A percentile compares a stretch with the other conserved stretches of the same genome.
Evolutionary conservation across 2,888 invertebrate genomes (phyloP).

Genomic region (Macrostomum cliftonense): DNA sequence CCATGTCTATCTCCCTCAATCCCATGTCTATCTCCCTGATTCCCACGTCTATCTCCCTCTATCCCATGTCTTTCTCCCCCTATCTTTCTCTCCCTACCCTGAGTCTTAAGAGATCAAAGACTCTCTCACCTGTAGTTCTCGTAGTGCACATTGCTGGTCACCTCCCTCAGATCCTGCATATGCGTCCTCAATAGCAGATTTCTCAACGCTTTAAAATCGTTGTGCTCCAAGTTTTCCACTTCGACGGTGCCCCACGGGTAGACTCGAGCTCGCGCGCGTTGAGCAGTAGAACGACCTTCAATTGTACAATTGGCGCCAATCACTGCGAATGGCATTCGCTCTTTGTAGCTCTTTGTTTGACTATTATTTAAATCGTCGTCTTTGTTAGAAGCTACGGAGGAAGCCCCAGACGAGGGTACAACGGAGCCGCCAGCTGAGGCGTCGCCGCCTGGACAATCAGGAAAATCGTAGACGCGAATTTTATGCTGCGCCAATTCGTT

Average conservation of each 20-base stretch:
- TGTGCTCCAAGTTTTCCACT: slow-evolving; percentile 94
- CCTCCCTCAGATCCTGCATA: slow-evolving; percentile 70
- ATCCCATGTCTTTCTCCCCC: too few relatives aligned
- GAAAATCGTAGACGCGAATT: slow-evolving; percentile 96
- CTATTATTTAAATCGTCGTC: slow-evolving; percentile 54
- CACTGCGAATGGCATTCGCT: slow-evolving; percentile 88
- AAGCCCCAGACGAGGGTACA: background rate
- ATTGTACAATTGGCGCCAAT: slow-evolving; percentile 89
- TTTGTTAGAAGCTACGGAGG: slow-evolving; percentile 42
- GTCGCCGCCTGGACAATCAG: slow-evolving; percentile 41
- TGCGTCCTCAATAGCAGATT: slow-evolving; percentile 58
- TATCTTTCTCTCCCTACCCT: too few relatives aligned
- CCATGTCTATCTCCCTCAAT: too few relatives aligned
- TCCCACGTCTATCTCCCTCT: too few relatives aligned
- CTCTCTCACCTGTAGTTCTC: slow-evolving; percentile 71
- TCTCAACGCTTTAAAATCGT: slow-evolving; percentile 88
- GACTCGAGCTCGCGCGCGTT: slow-evolving; percentile 62
- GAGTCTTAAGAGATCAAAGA: too few relatives aligned
- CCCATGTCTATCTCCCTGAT: too few relatives aligned
- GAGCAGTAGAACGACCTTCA: slow-evolving; percentile 49
- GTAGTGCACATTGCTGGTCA: slow-evolving; percentile 98
- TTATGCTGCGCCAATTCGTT: slow-evolving; percentile 89
- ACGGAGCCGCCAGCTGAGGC: background rate
- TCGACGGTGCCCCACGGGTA: slow-evolving; percentile 98
- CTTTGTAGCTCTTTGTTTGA: slow-evolving; percentile 47